Evolutionary conservation across 2,113 vertebrate species (phyloP).

Genomic region (Syngnathus scovelli): DNA sequence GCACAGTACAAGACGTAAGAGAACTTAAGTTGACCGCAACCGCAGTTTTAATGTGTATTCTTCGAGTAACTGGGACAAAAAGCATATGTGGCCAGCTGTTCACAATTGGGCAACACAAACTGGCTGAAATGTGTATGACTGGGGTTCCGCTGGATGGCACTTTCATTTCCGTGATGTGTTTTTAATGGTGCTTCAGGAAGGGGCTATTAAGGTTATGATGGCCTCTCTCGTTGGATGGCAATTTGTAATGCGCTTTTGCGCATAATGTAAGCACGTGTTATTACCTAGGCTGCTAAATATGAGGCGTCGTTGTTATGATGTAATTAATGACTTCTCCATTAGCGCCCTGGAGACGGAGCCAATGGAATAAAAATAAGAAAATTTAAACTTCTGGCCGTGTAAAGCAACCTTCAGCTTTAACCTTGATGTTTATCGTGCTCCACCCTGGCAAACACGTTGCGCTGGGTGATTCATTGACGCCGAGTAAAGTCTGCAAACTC

Average conservation of each 20-base stretch:
- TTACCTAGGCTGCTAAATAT: not conserved
- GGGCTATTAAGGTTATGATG: slow-evolving; percentile 15
- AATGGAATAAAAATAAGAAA: not conserved
- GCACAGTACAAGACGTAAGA: not conserved
- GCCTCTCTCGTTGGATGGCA: not conserved
- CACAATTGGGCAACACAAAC: slow-evolving; percentile 24
- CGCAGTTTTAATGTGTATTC: not conserved
- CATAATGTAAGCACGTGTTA: slow-evolving; percentile 10
- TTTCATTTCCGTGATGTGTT: slow-evolving; percentile 24
- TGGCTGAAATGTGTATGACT: slow-evolving; percentile 12
- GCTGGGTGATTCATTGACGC: no score
- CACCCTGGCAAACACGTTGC: no score
- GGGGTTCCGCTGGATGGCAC: slow-evolving; percentile 7
- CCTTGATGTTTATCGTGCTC: not conserved
- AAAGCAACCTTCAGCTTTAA: not conserved
- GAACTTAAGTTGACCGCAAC: not conserved
- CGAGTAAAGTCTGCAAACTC: no score
- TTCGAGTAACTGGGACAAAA: not conserved
- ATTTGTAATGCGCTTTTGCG: not conserved
- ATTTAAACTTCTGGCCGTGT: not conserved
- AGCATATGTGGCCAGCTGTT: slow-evolving; percentile 1
- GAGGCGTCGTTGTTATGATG: not conserved
- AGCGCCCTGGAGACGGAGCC: not conserved
- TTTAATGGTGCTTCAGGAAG: slow-evolving; percentile 22
- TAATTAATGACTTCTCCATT: not conserved